These are phyloP conservation scores for Euglossa dilemma DNA, from an alignment of 1,140 invertebrate genomes.

Conservation along the genomic window DNA sequence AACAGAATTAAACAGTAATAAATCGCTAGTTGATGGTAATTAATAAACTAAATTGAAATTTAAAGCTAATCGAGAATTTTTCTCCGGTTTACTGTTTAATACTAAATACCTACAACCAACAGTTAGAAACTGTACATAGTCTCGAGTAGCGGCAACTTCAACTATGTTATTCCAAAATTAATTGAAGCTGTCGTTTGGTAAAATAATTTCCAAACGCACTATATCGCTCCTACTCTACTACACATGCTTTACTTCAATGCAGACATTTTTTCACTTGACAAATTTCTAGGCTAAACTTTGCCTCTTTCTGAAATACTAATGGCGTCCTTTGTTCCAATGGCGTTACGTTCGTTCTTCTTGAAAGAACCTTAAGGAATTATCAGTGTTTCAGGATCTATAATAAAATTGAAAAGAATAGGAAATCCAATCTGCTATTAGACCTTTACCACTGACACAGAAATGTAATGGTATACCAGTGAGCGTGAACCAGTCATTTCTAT, in stretches of 20 bases:
- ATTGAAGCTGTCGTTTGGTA: too few species aligned
- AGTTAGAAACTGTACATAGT: too few species aligned
- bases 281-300: slow-evolving; percentile 60
- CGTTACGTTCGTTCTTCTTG: slow-evolving; percentile 12
- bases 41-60: too few species aligned
- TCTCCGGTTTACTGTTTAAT: too few species aligned
- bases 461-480: slow-evolving; percentile 24
- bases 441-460: slow-evolving; percentile 53
- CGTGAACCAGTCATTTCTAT: slow-evolving; percentile 30
- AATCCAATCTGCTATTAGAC: slow-evolving; percentile 31
- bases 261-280: slow-evolving; percentile 24
- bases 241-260: slow-evolving; percentile 27
- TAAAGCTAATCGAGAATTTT: too few species aligned
- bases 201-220: too few species aligned
- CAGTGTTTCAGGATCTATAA: slow-evolving; percentile 7
- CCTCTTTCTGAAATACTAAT: slow-evolving; percentile 35
- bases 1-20: too few species aligned
- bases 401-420: slow-evolving; percentile 34
- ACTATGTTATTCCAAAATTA: too few species aligned
- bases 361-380: slow-evolving; percentile 26
- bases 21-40: too few species aligned
- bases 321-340: not conserved
- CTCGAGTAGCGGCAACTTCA: too few species aligned
- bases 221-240: too few species aligned
- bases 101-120: too few species aligned